Base-by-base conservation (phyloP, 2,888 invertebrate species). In the Celastrina argiolus region DNA sequence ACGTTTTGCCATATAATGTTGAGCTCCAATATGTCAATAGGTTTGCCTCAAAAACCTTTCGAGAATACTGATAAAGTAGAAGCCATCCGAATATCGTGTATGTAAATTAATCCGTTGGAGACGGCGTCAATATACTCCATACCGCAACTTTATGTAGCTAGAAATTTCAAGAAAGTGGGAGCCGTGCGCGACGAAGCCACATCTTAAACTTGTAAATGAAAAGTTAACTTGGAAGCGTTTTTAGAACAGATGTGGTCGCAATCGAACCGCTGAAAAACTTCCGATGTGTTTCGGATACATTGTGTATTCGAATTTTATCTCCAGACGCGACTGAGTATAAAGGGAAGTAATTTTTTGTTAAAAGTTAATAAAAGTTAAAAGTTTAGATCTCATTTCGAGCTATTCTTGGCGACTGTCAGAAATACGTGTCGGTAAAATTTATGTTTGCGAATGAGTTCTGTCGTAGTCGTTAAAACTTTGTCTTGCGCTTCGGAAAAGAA, bases 141-240 rank as follows among this genome's bases (percentile, higher is more conserved):
- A 59, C 39, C 36, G 34, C 39, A 39, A 61, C 61, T 61, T 61
- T 61, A 36, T 18, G 22, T 36, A 61, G 22, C 22, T 61, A 36
- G 61, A 61, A 18, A 61, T 61, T 39, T 39, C 61, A 61, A 58
- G 31, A 16, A 26, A 51, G 51, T 22, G 3, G 16, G 1, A 45
- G 16, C 31, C 4, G 31, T 1, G 36, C 10, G 59, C 34, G 3
- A 5, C 31, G 16, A 8, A 18, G 22, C 42, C 79, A 81, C 78
- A 78, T 76, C 78, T 76, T 74, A 77, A 87, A 86, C 83, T 87
- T 85, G 82, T 82, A 86, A 87, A 88, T 88, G 86, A 85, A 87
- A 88, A 87, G 86, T 87, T 87, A 87, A 87, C 64, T 65, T 18
- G 31, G 14, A 65, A 65, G 63, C 56, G 34, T 59, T 59, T 59